phyloP scores from a whole-genome alignment of 2,113 vertebrate species.

The Leptodactylus fuscus region DNA sequence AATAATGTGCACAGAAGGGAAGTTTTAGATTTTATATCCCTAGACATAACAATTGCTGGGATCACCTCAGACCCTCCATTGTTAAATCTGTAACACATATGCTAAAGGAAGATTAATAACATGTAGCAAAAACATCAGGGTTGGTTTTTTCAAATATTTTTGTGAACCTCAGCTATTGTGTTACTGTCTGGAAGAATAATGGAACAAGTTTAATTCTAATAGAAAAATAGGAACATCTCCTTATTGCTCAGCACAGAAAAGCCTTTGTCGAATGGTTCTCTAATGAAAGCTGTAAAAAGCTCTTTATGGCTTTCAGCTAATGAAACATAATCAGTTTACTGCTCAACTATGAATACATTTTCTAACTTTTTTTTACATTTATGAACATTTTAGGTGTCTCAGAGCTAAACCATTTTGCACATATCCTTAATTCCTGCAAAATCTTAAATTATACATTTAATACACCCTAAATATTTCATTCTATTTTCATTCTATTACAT shows the following conservation, averaged over 20 bases:
- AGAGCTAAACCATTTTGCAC: background rate
- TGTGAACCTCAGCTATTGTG: background rate
- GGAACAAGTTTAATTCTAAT: background rate
- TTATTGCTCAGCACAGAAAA: constrained; percentile 2
- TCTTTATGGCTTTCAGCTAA: constrained; percentile 25
- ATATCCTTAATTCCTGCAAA: background rate
- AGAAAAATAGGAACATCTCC: background rate
- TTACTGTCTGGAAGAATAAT: background rate
- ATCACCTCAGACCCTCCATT: background rate
- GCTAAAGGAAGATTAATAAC: background rate
- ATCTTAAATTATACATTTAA: background rate
- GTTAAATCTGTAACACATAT: background rate
- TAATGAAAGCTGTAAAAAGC: constrained; percentile 36
- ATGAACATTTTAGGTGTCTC: background rate
- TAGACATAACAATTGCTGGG: background rate
- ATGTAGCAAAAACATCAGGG: background rate
- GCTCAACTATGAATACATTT: background rate
- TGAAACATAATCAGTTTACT: constrained; percentile 31
- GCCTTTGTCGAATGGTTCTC: constrained; percentile 1
- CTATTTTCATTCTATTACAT: background rate
- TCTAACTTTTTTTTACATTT: background rate
- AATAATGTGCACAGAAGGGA: background rate
- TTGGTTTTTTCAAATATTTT: background rate
- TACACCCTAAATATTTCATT: background rate
- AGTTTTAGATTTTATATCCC: background rate